Base-by-base conservation (phyloP, 2,113 vertebrate species). In the Ammodytes marinus region DNA sequence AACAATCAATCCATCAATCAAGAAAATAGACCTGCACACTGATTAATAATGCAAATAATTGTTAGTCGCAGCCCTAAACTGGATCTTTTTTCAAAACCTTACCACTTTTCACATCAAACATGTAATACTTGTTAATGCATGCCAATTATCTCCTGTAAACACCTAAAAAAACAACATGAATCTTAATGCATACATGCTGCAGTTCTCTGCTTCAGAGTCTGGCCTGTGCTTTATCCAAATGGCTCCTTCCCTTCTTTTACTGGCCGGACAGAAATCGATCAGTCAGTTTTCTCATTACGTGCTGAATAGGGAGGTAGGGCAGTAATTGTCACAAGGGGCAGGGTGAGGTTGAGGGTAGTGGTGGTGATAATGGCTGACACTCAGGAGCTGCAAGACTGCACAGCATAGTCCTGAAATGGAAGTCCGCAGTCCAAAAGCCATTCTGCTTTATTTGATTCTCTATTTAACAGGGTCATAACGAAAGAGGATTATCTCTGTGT, bases 211-310 rank as follows among this genome's bases (percentile, higher is more conserved):
- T 77, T 91, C 59, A 2, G 61, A 79, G 76, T 79, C 71, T 74
- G 64, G 27, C 46, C 75, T 87, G 82, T 65, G 77, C 79, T 73
- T 12, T 39, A 80, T 76, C 83, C 85, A 77, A 86, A 84, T 67
- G 77, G 77, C 45, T 66, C 67, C 80, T 80, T 87, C 61, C 65
- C 83, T 82, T 91, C 88, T 90, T 93, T 93, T 90, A 91, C 88
- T 77, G 89, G 87, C 83, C 52, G 68, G 92, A 90, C 90, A 89
- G 89, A 92, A 93, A 94, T 94, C 91, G 93, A 95, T 95, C 93
- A 91, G 91, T 94, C 92, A 90, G 93, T 93, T 93, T 94, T 95
- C 92, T 95, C 92, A 95, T 95, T 94, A 94, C 73, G 75, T 89
- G 91, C 91, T 93, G 93, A 93, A 93, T 91, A 92, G 92, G 89